A percentile compares a stretch with the other conserved stretches of the same genome.
Conservation (phyloP, 92 coral and sea anemone genomes). For the Bergia puertoricense region DNA sequence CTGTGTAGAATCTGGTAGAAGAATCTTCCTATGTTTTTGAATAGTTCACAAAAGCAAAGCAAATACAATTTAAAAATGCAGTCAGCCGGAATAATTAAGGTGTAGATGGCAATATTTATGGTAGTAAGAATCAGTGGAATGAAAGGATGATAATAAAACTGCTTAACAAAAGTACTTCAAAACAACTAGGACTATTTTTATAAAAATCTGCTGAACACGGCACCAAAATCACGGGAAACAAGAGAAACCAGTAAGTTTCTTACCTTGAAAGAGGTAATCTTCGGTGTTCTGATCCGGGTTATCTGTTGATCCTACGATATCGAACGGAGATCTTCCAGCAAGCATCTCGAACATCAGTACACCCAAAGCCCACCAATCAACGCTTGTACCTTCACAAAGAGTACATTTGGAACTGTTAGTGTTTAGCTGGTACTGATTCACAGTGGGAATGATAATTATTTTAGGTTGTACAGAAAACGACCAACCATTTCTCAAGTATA, state of each 20-base stretch:
- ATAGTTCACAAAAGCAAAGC: neutral
- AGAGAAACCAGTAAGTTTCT: neutral
- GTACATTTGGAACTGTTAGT: neutral
- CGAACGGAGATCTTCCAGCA: conserved; percentile 98
- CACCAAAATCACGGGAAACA: neutral
- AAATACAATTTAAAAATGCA: neutral
- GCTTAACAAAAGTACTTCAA: neutral
- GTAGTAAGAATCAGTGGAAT: neutral
- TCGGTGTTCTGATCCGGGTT: conserved; percentile 99
- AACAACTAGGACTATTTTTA: neutral
- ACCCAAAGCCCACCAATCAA: conserved; percentile 99
- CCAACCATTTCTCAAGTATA: no score
- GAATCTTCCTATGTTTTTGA: no score
- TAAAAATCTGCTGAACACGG: neutral
- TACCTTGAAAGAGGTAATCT: conserved; percentile 98
- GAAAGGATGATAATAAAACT: neutral
- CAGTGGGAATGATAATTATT: neutral
- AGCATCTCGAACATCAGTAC: conserved; percentile 96
- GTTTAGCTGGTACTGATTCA: neutral
- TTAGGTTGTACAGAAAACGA: no score
- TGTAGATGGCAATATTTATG: neutral
- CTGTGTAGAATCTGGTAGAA: neutral
- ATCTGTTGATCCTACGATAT: conserved; percentile 95
- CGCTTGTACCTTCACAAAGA: conserved; percentile 72
- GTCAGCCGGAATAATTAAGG: neutral